Percentiles rank a stretch among this genome's conserved stretches.
phyloP scores from a whole-genome alignment of 2,113 vertebrate genomes.

The Anolis sagrei region DNA sequence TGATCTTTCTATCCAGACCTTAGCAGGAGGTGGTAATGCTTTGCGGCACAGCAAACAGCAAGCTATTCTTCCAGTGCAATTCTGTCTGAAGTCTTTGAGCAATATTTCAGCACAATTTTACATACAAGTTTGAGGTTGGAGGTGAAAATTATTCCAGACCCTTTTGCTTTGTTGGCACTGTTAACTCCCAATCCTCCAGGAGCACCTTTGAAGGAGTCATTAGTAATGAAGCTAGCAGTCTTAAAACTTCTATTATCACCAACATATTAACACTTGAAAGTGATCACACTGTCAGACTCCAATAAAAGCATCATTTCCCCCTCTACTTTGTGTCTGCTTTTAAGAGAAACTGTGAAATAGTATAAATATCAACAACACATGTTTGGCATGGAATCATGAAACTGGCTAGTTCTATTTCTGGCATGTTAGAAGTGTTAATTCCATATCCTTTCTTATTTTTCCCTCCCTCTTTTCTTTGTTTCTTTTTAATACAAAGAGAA shows the following conservation, averaged over 20 bases:
- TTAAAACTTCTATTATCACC: neutral
- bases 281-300: neutral
- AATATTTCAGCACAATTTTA: conserved; percentile 2
- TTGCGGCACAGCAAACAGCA: neutral
- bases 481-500: neutral
- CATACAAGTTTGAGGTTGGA: neutral
- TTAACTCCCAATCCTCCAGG: neutral
- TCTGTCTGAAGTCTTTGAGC: neutral
- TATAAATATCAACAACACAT: conserved; percentile 39
- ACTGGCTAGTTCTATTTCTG: neutral
- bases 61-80: neutral
- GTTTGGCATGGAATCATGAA: conserved; percentile 36
- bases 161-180: neutral
- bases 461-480: too few species aligned
- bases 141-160: neutral
- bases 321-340: conserved; percentile 41
- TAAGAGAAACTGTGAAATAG: conserved; percentile 27
- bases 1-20: fast-evolving
- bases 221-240: neutral
- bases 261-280: conserved; percentile 2
- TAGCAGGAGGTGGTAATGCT: fast-evolving
- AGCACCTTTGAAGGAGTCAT: neutral
- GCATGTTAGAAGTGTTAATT: fast-evolving
- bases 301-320: neutral
- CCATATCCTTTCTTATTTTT: neutral